Base-by-base conservation (phyloP, 2,888 invertebrate genomes). In the Pyrochroa serraticornis region DNA sequence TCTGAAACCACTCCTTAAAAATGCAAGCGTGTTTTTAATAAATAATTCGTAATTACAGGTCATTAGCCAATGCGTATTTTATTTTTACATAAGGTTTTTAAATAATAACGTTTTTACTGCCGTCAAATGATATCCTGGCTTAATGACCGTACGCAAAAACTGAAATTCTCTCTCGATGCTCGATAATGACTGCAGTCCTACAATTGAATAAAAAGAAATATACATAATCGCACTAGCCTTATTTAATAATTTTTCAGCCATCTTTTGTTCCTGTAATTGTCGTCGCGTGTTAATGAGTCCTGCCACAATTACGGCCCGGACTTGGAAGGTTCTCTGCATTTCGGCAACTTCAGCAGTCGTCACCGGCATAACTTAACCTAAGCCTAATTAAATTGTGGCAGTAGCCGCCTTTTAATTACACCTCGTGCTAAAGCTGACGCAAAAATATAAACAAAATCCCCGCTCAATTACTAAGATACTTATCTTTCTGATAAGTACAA, bases 311-410 rank as follows among this genome's bases (percentile, higher is more conserved):
- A 44, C 22, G 22, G 22, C 5, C 5, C 22, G 22, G 22, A n/a
- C n/a, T n/a, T n/a, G 22, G 22, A 5, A 22, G 22, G 5, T 2
- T 5, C 3, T 2, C 3, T 2, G 22, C 22, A 22, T 22, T 22
- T 22, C 22, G 5, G 5, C 22, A 22, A 22, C 22, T 22, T 22
- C 22, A 22, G 22, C 22, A 22, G 22, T 22, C 22, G 22, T 22
- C 22, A 22, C 5, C 22, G 22, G 22, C 22, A 22, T 22, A 22
- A 22, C 22, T 22, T 3, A 22, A 22, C 22, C 22, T 3, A 42
- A 41, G 10, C 39, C 52, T 41, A 60, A 47, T 46, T 59, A 38
- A 36, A 56, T 31, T 48, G 49, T 62, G 35, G 55, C 39, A 47
- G 7, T 50, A 50, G 43, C 43, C 35, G 43, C 36, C 35, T 50